These are phyloP conservation scores for Saimiri boliviensis DNA, from an alignment of 2,113 vertebrate genomes.

Conservation along the genomic window DNA sequence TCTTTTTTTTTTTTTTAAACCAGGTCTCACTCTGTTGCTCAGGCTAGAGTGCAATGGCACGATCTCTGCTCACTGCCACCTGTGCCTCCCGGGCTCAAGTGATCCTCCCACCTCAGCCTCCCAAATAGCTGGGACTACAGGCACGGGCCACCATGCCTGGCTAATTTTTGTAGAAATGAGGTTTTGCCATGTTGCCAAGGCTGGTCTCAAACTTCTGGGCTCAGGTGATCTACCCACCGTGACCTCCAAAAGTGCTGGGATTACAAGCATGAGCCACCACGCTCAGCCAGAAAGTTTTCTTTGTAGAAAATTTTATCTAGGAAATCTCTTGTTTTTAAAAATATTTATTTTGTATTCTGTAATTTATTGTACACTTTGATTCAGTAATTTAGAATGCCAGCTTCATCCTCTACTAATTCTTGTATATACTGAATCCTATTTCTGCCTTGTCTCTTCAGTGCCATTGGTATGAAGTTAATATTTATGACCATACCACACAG, in stretches of 20 bases:
- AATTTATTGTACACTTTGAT: neutral
- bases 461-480: neutral
- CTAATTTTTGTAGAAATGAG: neutral
- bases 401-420: neutral
- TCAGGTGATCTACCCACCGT: neutral
- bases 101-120: neutral
- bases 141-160: neutral
- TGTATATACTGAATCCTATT: neutral
- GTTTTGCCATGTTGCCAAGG: neutral
- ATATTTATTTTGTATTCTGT: conserved; percentile 8
- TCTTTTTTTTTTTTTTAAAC: neutral
- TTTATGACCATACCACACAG: neutral
- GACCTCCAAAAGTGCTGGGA: neutral
- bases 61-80: neutral
- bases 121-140: neutral
- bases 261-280: neutral
- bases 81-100: neutral
- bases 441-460: neutral
- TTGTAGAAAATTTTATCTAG: neutral
- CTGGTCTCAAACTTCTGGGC: neutral
- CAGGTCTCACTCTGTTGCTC: neutral
- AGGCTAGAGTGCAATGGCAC: neutral
- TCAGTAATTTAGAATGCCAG: neutral
- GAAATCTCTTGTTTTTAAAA: neutral
- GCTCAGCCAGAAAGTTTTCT: neutral